Evolutionary conservation across 2,888 invertebrate species (phyloP).

Genomic region (Orchestes rusci): DNA sequence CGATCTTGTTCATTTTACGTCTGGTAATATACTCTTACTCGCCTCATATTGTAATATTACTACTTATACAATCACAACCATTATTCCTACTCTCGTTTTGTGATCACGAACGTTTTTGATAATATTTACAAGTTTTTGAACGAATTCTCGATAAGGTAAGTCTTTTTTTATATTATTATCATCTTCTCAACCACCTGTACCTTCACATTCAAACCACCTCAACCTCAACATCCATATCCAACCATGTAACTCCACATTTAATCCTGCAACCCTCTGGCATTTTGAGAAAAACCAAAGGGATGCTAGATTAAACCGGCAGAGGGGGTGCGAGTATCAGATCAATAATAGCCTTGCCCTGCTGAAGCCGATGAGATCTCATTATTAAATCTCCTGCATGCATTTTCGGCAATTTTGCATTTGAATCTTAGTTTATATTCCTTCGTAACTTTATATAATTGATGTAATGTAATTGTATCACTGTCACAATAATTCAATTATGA

Average conservation of each 20-base stretch:
- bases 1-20: constrained; percentile 29
- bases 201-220: too few species aligned
- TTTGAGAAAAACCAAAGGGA: too few species aligned
- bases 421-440: too few species aligned
- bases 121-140: constrained; percentile 25
- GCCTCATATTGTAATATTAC: constrained; percentile 27
- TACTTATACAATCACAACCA: constrained; percentile 30
- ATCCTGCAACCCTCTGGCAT: too few species aligned
- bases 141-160: constrained; percentile 20
- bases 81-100: constrained; percentile 24
- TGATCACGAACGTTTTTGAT: constrained; percentile 25
- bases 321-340: constrained; percentile 39
- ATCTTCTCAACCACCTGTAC: constrained; percentile 3
- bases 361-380: constrained; percentile 33
- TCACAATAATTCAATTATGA: too few species aligned
- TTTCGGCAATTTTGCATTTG: too few species aligned
- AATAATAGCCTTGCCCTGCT: constrained; percentile 42
- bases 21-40: constrained; percentile 30
- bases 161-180: constrained; percentile 6
- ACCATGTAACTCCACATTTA: too few species aligned
- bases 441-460: too few species aligned
- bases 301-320: constrained; percentile 31
- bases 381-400: too few species aligned
- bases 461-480: too few species aligned
- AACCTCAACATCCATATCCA: too few species aligned